These are phyloP conservation scores for Ormyrus nitidulus DNA, from an alignment of 2,888 invertebrate genomes.

Conservation along the genomic window DNA sequence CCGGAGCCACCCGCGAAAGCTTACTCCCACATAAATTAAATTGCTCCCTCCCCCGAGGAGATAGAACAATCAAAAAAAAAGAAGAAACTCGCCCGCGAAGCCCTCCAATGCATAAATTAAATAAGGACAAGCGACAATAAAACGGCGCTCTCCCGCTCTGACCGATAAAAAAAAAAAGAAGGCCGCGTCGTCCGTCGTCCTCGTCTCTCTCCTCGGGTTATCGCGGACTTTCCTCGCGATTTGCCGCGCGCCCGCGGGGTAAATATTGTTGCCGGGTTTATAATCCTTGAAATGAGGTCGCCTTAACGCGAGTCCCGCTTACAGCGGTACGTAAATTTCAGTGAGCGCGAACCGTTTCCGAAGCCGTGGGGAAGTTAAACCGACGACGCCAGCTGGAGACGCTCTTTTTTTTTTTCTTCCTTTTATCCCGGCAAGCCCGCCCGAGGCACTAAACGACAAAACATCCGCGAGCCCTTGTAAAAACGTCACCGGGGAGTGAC, in stretches of 20 bases:
- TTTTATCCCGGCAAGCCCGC: conserved; percentile 12
- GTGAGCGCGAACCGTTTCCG: conserved; percentile 18
- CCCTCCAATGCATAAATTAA: not conserved
- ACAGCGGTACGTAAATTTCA: conserved; percentile 30
- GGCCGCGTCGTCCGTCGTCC: too few species aligned
- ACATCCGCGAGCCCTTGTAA: conserved; percentile 21
- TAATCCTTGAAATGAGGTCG: conserved; percentile 33
- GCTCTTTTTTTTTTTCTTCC: not conserved
- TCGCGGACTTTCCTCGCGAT: too few species aligned
- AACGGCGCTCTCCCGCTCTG: too few species aligned
- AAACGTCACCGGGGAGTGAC: conserved; percentile 37
- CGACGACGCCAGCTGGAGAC: conserved; percentile 30
- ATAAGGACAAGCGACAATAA: too few species aligned
- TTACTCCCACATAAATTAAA: too few species aligned
- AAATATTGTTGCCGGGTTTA: conserved; percentile 39
- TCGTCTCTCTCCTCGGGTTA: too few species aligned
- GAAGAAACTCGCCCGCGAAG: not conserved
- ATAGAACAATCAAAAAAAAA: not conserved
- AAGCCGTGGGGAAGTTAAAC: conserved; percentile 24
- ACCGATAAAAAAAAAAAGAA: too few species aligned
- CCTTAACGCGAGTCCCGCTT: not conserved
- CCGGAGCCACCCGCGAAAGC: too few species aligned
- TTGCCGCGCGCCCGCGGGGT: not conserved
- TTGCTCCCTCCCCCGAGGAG: not conserved
- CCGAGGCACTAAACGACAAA: conserved; percentile 17